phyloP scores from a whole-genome alignment of 1,140 invertebrate species.

The Drosophila paulistorum region DNA sequence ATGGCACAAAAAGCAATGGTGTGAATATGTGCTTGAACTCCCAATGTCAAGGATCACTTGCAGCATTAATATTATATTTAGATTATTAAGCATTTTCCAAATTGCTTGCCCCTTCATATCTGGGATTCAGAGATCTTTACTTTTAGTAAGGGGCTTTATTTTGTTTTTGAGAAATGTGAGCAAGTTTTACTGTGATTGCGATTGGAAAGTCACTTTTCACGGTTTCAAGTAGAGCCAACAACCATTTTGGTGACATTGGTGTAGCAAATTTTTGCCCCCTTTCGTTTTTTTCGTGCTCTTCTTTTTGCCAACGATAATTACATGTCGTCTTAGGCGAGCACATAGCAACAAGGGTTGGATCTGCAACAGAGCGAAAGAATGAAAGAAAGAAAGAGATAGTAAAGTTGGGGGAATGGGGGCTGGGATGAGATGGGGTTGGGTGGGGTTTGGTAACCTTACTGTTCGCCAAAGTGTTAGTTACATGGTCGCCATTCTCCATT shows the following conservation, averaged over 20 bases:
- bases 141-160: too few relatives aligned
- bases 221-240: background rate
- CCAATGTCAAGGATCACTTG: too few relatives aligned
- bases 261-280: constrained; percentile 19
- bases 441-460: background rate
- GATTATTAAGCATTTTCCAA: too few relatives aligned
- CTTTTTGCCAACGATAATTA: constrained; percentile 70
- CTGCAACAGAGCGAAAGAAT: background rate
- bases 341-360: constrained; percentile 3
- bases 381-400: background rate
- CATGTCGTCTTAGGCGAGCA: constrained; percentile 71
- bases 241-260: constrained; percentile 32
- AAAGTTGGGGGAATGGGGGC: background rate
- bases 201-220: background rate
- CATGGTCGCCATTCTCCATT: constrained; percentile 55
- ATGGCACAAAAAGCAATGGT: background rate
- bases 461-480: constrained; percentile 72
- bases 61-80: too few relatives aligned
- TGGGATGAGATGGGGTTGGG: background rate
- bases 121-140: too few relatives aligned
- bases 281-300: background rate
- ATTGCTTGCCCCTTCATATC: too few relatives aligned
- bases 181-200: background rate
- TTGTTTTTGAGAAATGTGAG: too few relatives aligned
- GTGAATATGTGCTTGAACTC: too few relatives aligned